These are phyloP conservation scores for Diuraphis noxia DNA, from an alignment of 1,140 invertebrate species.

Conservation along the genomic window DNA sequence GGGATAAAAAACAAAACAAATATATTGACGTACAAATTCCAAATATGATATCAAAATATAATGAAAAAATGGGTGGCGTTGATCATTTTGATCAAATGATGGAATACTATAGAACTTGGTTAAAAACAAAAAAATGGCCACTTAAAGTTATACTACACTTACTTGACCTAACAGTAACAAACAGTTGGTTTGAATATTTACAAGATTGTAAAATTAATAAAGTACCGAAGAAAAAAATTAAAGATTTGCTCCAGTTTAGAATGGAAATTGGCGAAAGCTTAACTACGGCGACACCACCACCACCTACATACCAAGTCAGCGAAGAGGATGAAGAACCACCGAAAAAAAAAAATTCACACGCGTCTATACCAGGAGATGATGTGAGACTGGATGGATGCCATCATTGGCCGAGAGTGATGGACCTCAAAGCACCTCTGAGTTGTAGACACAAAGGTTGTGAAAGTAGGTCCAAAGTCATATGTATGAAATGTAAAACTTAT, in stretches of 20 bases:
- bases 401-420: not conserved
- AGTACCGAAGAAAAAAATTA: not conserved
- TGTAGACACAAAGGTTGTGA: not conserved
- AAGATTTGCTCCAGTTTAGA: not conserved
- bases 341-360: too few relatives aligned
- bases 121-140: constrained; percentile 13
- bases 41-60: not conserved
- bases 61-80: constrained; percentile 23
- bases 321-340: too few relatives aligned
- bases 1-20: too few relatives aligned
- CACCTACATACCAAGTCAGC: too few relatives aligned
- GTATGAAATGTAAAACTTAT: not conserved
- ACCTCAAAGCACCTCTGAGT: not conserved
- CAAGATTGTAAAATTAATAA: constrained; percentile 12
- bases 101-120: not conserved
- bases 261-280: not conserved
- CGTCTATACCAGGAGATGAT: not conserved
- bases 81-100: constrained; percentile 29
- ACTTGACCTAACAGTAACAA: constrained; percentile 3
- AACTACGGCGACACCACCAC: too few relatives aligned
- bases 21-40: too few relatives aligned
- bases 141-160: constrained; percentile 2
- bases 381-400: not conserved
- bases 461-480: not conserved
- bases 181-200: constrained; percentile 26